These are phyloP conservation scores for Agapornis roseicollis DNA, from an alignment of 2,113 vertebrate genomes.

Conservation along the genomic window DNA sequence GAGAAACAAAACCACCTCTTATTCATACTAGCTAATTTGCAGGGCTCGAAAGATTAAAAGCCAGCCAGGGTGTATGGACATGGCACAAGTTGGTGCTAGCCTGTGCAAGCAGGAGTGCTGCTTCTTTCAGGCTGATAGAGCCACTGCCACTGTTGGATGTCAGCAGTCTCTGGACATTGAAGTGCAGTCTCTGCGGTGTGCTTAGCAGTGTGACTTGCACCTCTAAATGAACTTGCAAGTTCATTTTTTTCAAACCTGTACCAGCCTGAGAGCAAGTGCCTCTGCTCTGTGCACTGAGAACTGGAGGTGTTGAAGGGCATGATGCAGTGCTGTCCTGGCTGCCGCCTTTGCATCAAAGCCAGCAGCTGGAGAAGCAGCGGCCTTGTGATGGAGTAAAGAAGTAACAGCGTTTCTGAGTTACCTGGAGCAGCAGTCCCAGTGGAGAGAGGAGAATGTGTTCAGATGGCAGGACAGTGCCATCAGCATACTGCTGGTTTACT, in stretches of 20 bases:
- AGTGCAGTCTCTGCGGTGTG: background rate
- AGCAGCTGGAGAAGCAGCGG: background rate
- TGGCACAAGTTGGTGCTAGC: background rate
- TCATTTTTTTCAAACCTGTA: background rate
- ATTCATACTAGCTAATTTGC: background rate
- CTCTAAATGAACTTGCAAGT: background rate
- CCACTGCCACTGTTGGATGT: fast-evolving
- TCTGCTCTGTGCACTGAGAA: background rate
- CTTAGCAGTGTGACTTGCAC: background rate
- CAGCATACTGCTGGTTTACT: background rate
- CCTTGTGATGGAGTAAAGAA: background rate
- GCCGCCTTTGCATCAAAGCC: background rate
- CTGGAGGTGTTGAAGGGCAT: background rate
- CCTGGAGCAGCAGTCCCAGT: background rate
- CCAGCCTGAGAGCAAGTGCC: background rate
- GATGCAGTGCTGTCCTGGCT: background rate
- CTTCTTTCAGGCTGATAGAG: background rate
- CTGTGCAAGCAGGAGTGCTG: background rate
- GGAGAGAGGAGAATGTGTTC: fast-evolving
- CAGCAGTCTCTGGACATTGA: background rate
- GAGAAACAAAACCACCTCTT: background rate
- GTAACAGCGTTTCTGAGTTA: background rate
- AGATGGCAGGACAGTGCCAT: background rate
- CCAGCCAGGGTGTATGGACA: background rate
- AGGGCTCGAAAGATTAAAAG: background rate